Evolutionary conservation across 2,113 vertebrate species (phyloP), one percentile per base, ranked within the genome.

Genomic region (Heptranchias perlo): DNA sequence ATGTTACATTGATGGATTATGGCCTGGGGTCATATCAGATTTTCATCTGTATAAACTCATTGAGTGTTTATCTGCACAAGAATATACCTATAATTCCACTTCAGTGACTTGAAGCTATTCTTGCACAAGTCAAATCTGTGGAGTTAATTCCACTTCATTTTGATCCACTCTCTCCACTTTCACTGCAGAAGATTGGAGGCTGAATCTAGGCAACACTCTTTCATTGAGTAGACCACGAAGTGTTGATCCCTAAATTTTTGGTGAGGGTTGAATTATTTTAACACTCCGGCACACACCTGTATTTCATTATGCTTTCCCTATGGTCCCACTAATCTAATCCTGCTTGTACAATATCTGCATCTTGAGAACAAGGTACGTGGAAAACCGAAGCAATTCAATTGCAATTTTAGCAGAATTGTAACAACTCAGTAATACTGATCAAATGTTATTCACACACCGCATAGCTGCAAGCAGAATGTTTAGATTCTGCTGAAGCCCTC

Each of bases 81-180:
- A 62, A n/a, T 93, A 44, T 35, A 65, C 11, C 44, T 94, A 16
- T 23, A 94, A 67, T 69, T 69, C 94, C 65, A 95, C 39, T 28
- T 93, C 73, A 69, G 28, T 69, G 65, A 69, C 62, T 64, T 69
- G n/a, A 67, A 28, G 7, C 65, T 52, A 95, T 73, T 52, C 25
- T 73, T 69, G 87, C 52, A 47, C 64, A 35, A 95, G 47, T 31
- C 23, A 95, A 73, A 52, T 95, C 35, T 73, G 11, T 91, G 58
- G 11, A 73, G 39, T 95, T 95, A 95, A 69, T 73, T 95, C 31
- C 23, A 69, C 65, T 69, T 95, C 28, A 95, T 67, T 69, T 65
- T 94, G 61, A 39, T 94, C 62, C 39, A 4, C 87, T 11, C 62
- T 65, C 39, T 44, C 61, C 2, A 39, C 35, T 61, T 94, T 18